Conservation (phyloP, 2,113 vertebrate genomes). For the Microcebus tavaratra region DNA sequence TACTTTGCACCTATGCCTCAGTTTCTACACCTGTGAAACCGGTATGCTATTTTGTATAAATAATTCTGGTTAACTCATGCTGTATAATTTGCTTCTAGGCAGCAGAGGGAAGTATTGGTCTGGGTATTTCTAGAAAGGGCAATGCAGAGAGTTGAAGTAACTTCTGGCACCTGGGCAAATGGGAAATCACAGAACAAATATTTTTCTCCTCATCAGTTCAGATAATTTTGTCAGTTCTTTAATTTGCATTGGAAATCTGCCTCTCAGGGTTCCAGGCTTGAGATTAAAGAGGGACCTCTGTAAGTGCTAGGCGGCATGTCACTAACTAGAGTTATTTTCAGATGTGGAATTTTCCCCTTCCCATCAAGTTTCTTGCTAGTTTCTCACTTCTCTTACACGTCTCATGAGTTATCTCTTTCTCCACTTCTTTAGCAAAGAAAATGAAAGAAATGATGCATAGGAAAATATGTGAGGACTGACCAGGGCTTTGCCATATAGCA, state of each 20-base stretch:
- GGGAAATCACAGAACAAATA: not conserved
- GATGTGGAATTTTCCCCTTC: not conserved
- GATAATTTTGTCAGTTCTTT: not conserved
- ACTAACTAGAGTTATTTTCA: conserved; percentile 13
- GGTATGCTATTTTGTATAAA: not conserved
- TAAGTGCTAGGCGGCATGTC: not conserved
- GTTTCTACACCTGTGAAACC: conserved; percentile 19
- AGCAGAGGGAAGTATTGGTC: conserved; percentile 7
- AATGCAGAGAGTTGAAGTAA: not conserved
- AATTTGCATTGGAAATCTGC: conserved; percentile 13
- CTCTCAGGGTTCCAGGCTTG: not conserved
- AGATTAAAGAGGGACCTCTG: not conserved
- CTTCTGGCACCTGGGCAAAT: not conserved
- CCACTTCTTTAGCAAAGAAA: not conserved
- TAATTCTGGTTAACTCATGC: not conserved
- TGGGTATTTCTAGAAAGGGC: not conserved
- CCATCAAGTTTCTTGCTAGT: not conserved
- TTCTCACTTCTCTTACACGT: conserved; percentile 30
- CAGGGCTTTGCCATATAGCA: not conserved
- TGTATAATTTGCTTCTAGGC: conserved; percentile 30
- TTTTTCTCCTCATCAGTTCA: not conserved
- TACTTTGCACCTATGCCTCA: not conserved
- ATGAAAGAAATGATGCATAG: not conserved
- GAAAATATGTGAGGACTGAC: not conserved
- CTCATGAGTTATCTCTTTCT: not conserved